Evolutionary conservation across 1,140 invertebrate genomes (phyloP).

Genomic region (Cydia splendana): DNA sequence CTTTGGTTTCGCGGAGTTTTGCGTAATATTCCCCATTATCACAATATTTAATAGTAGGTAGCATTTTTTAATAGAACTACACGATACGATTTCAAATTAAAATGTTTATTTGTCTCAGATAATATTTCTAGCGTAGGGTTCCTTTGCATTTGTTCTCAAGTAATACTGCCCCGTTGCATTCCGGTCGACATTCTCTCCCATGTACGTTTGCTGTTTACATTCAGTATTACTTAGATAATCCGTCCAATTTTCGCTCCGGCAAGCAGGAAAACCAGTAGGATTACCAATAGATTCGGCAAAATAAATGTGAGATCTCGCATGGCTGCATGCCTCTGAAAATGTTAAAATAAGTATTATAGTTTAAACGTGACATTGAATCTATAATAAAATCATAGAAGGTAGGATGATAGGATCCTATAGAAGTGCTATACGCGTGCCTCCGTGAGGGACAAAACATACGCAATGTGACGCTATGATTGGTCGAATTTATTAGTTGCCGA

Average conservation of each 20-base stretch:
- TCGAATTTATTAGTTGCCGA: no score
- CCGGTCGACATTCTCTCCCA: slow-evolving; percentile 42
- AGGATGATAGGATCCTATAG: no score
- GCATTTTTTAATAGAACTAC: no score
- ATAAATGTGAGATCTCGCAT: slow-evolving; percentile 83
- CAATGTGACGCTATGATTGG: no score
- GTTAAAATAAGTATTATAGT: neutral
- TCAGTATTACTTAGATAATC: slow-evolving; percentile 72
- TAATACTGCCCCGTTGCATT: slow-evolving; percentile 40
- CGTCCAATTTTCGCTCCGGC: slow-evolving; percentile 79
- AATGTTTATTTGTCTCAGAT: neutral
- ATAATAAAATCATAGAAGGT: no score
- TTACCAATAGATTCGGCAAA: slow-evolving; percentile 83
- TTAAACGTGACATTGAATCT: no score
- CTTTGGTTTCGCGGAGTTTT: no score
- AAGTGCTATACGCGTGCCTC: no score
- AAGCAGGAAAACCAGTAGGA: slow-evolving; percentile 78
- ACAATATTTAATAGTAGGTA: no score
- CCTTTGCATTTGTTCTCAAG: slow-evolving; percentile 41
- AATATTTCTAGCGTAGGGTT: slow-evolving; percentile 37
- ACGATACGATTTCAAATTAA: no score
- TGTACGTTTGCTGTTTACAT: slow-evolving; percentile 60
- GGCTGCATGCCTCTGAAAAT: slow-evolving; percentile 84
- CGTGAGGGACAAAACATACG: no score
- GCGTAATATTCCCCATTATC: no score